Evolutionary conservation across 2,888 invertebrate species (phyloP), one percentile per base, ranked within the genome.

Genomic region (Machimus rusticus): DNA sequence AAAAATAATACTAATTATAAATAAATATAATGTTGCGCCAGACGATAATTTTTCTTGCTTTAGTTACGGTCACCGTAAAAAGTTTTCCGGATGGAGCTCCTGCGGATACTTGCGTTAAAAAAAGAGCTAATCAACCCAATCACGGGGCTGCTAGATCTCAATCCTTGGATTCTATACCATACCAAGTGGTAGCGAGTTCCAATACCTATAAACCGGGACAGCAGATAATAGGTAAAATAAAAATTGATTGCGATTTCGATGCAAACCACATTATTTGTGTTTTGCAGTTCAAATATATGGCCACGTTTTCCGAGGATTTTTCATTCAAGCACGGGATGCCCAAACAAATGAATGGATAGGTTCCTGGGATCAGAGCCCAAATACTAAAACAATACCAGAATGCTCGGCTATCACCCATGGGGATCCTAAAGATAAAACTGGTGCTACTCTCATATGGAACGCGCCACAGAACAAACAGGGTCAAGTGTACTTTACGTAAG

Each of bases 41-140:
- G 28, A 87, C 88, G 82, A 87, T 89, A 78, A 76, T 93, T 92
- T 90, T 93, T 31, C 90, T 90, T 19, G 92, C 91, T 89, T 89
- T 93, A 43, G 88, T 93, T 74, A 89, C 93, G 87, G 90, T 92
- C 90, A 91, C 93, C 87, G 91, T 92, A 5, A 51, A 87, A 79
- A 94, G 94, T 88, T 96, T 96, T 91, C 96, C 96, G n/a, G 96
- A 96, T 90, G 96, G 96, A 1, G 96, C 96, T 1, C 97, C 97
- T 0, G 95, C 96, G 39, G 96, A 97, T 91, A 95, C 96, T 46
- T 97, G 97, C 91, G 96, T 96, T 3, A 95, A 95, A 91, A 96
- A 96, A 91, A 94, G 95, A 74, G 94, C 95, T 1, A 96, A 96
- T 92, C 92, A 92, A 90, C 97, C 97, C 0, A 95, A 96, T 91